Evolutionary conservation across 1,140 invertebrate genomes (phyloP).

Genomic region (Trichonephila inaurata): DNA sequence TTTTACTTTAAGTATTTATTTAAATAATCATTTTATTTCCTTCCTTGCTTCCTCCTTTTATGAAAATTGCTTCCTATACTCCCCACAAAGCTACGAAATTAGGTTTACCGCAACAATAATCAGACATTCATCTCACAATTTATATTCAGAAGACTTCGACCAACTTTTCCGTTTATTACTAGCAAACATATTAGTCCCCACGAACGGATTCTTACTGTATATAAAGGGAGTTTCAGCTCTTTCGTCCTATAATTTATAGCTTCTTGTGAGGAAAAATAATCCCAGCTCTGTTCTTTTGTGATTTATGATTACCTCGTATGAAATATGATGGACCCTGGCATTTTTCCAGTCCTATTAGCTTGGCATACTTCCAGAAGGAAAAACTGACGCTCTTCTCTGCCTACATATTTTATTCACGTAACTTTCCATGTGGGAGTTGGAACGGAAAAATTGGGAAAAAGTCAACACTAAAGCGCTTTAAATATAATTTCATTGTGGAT

Average conservation of each 20-base stretch:
- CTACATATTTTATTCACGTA: not conserved
- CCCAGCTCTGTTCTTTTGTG: constrained; percentile 12
- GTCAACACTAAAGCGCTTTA: not conserved
- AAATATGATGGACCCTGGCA: constrained; percentile 18
- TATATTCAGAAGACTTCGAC: not conserved
- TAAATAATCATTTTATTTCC: too few relatives aligned
- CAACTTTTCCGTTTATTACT: not conserved
- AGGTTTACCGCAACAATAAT: not conserved
- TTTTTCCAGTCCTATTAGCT: not conserved
- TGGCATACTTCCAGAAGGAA: not conserved
- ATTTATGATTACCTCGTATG: constrained; percentile 3
- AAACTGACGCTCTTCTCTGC: not conserved
- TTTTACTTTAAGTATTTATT: too few relatives aligned
- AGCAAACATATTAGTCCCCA: constrained; percentile 1
- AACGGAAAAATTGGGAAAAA: not conserved
- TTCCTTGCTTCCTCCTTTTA: too few relatives aligned
- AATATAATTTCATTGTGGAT: not conserved
- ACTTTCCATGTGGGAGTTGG: not conserved
- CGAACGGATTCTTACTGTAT: not conserved
- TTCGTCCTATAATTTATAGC: constrained; percentile 6
- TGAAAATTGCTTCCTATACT: too few relatives aligned
- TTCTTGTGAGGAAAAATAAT: constrained; percentile 3
- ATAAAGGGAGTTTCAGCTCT: constrained; percentile 8
- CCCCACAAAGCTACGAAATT: too few relatives aligned
- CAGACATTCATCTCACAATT: not conserved